Evolutionary conservation across 2,113 vertebrate species (phyloP).

Genomic region (Carassius auratus): DNA sequence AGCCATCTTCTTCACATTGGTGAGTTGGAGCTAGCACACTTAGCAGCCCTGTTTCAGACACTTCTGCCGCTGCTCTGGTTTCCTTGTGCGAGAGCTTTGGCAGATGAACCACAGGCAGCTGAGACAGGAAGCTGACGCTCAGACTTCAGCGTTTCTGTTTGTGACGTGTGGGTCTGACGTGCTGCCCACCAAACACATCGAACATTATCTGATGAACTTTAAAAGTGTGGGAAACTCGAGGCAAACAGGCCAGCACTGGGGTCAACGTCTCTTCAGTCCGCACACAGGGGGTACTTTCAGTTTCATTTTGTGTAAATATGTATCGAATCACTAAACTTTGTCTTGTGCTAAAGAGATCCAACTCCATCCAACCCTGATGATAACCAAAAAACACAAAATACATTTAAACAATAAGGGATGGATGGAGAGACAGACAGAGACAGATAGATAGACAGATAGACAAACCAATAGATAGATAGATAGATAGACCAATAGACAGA

Average conservation of each 20-base stretch:
- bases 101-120: constrained; percentile 63
- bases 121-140: constrained; percentile 64
- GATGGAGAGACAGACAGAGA: too few relatives aligned
- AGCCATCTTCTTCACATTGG: constrained; percentile 42
- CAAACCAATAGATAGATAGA: rapidly evolving
- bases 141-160: not conserved
- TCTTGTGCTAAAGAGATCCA: too few relatives aligned
- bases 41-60: constrained; percentile 3
- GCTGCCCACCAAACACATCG: not conserved
- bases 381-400: too few relatives aligned
- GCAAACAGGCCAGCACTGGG: not conserved
- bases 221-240: not conserved
- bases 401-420: too few relatives aligned
- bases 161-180: constrained; percentile 6
- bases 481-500: too few relatives aligned
- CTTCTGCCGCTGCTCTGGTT: constrained; percentile 52
- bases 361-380: too few relatives aligned
- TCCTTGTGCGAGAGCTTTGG: constrained; percentile 56
- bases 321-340: too few relatives aligned
- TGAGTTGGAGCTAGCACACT: constrained; percentile 12
- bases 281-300: too few relatives aligned
- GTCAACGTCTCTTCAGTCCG: not conserved
- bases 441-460: too few relatives aligned
- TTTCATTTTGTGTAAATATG: not conserved
- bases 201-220: not conserved